Evolutionary conservation across 2,113 vertebrate species (phyloP), one percentile per base, ranked within the genome.

Genomic region (Corvus hawaiiensis): DNA sequence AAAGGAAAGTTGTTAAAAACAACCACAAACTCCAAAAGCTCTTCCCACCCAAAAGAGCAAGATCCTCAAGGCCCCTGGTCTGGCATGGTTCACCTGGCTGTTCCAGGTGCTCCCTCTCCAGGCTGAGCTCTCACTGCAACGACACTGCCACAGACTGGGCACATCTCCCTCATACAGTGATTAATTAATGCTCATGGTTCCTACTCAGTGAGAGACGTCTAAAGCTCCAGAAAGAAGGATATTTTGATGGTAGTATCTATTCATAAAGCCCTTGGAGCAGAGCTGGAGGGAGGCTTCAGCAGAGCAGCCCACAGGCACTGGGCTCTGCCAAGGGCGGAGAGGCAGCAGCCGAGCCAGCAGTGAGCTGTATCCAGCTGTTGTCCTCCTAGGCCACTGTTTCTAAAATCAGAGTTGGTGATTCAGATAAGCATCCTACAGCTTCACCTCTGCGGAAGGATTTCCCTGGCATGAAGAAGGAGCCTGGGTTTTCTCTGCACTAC

Each of bases 301-400:
- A 68, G 54, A 48, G 26, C 30, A 73, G 22, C 33, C 58, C 21
- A 1, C 48, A 1, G 2, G 39, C 20, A 1, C 37, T 0, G 1
- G 44, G 46, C 61, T 58, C n/a, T 24, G 32, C 56, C 1, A 4
- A 43, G 59, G 58, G 21, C 83, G 69, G 22, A 67, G 51, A 76
- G n/a, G 55, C 67, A 81, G 64, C 71, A 54, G 74, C 81, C 1
- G 1, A 67, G 61, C 43, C 52, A 32, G 49, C 54, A 56, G 39
- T 4, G 28, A 84, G 82, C 85, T 55, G 37, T 9, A 6, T 21
- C 19, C 74, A 79, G 84, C 58, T 64, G 10, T 54, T 64, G 35
- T 20, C 59, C 75, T 90, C 49, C 59, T 22, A 19, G 33, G 37
- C 0, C 1, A 8, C 64, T 89, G 1, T 32, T 74, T 51, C 43